A percentile compares a stretch with the other conserved stretches of the same genome.
These are phyloP conservation scores for Parelbella ahira DNA, from an alignment of 2,888 invertebrate species.

Conservation along the genomic window DNA sequence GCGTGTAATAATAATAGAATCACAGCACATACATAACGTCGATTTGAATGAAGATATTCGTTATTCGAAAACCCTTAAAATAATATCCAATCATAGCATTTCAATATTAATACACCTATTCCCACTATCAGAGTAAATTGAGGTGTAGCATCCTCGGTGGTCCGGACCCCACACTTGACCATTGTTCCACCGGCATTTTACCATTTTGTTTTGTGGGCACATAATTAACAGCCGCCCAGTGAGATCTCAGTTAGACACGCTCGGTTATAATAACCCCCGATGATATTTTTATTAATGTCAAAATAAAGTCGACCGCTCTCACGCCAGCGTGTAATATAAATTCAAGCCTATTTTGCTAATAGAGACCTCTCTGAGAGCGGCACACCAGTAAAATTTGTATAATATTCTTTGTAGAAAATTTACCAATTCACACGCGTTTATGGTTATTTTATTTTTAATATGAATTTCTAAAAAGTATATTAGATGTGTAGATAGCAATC, in stretches of 20 bases:
- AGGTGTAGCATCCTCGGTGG: constrained; percentile 49
- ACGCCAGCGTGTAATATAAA: constrained; percentile 47
- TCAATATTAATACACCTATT: constrained; percentile 25
- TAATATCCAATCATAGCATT: constrained; percentile 17
- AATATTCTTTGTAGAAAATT: too few relatives aligned
- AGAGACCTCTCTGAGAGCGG: too few relatives aligned
- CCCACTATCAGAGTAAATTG: constrained; percentile 25
- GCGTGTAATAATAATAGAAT: too few relatives aligned
- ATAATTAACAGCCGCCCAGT: constrained; percentile 78
- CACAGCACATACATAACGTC: too few relatives aligned
- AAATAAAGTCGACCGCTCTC: constrained; percentile 62
- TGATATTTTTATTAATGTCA: constrained; percentile 81
- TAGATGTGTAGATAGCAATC: too few relatives aligned
- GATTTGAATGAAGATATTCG: too few relatives aligned
- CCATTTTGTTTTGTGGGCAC: constrained; percentile 73
- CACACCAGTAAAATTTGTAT: too few relatives aligned
- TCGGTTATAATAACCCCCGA: constrained; percentile 75
- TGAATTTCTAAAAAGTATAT: too few relatives aligned
- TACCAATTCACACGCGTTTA: too few relatives aligned
- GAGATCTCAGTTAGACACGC: constrained; percentile 78
- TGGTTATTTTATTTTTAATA: too few relatives aligned
- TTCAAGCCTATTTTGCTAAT: too few relatives aligned
- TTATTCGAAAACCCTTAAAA: not conserved
- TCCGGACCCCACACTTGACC: constrained; percentile 69
- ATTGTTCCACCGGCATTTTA: constrained; percentile 62